phyloP scores from a whole-genome alignment of 2,888 invertebrate genomes.

The Atrina japonica region DNA sequence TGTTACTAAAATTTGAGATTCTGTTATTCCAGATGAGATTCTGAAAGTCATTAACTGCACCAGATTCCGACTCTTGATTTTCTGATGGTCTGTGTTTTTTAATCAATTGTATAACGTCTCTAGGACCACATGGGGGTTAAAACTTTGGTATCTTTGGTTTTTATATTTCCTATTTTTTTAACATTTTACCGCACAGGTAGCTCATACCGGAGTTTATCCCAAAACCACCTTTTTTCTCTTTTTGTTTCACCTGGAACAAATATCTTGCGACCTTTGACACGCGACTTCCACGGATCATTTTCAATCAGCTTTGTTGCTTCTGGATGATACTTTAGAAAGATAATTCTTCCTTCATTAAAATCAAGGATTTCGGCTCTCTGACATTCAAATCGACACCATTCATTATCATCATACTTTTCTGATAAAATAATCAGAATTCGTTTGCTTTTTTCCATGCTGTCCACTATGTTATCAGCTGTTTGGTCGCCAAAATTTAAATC shows the following conservation, averaged over 20 bases:
- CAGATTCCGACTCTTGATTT: no score
- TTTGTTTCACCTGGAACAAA: conserved; percentile 43
- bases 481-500: conserved; percentile 40
- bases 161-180: no score
- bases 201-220: conserved; percentile 59
- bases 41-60: no score
- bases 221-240: conserved; percentile 46
- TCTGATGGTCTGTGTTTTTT: no score
- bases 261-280: conserved; percentile 49
- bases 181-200: conserved; percentile 51
- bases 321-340: conserved; percentile 55
- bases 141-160: no score
- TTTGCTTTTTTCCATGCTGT: conserved; percentile 50
- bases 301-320: conserved; percentile 38
- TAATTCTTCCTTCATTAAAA: conserved; percentile 53
- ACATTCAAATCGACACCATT: conserved; percentile 54
- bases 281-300: conserved; percentile 48
- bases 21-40: no score
- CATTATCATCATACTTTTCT: conserved; percentile 39
- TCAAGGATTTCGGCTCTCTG: conserved; percentile 50
- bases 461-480: conserved; percentile 38
- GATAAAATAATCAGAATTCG: conserved; percentile 50
- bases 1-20: no score
- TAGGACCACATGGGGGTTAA: no score
- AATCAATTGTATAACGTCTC: no score